phyloP scores from a whole-genome alignment of 2,113 vertebrate genomes.

The Brachyistius frenatus region DNA sequence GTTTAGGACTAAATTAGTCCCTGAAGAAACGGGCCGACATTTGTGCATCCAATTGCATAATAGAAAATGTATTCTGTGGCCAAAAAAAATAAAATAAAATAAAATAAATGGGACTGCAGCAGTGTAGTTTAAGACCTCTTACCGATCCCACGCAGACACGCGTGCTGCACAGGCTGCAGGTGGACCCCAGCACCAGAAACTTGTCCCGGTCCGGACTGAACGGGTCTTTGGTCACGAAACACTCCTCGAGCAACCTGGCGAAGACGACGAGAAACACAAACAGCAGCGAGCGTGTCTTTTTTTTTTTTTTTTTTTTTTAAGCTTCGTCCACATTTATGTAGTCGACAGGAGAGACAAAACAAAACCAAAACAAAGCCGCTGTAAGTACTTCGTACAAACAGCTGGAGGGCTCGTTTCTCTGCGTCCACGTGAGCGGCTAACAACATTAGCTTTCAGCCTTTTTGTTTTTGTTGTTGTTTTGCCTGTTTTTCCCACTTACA shows the following conservation, averaged over 20 bases:
- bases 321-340: too few relatives aligned
- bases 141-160: slow-evolving; percentile 88
- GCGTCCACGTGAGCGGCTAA: neutral
- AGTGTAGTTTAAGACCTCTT: slow-evolving; percentile 36
- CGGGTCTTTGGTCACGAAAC: slow-evolving; percentile 89
- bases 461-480: too few relatives aligned
- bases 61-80: too few relatives aligned
- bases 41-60: neutral
- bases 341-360: too few relatives aligned
- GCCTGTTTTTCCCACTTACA: slow-evolving; percentile 83
- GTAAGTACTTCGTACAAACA: too few relatives aligned
- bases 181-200: slow-evolving; percentile 89
- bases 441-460: slow-evolving; percentile 28
- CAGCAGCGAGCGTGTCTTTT: too few relatives aligned
- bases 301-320: too few relatives aligned
- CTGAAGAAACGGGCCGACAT: neutral
- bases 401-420: too few relatives aligned
- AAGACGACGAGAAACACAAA: neutral
- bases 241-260: slow-evolving; percentile 89
- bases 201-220: slow-evolving; percentile 87
- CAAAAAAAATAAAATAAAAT: too few relatives aligned
- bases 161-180: slow-evolving; percentile 85
- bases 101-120: neutral
- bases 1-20: neutral
- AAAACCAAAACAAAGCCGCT: too few relatives aligned